These are phyloP conservation scores for Pandemis heparana DNA, from an alignment of 2,888 invertebrate species.

Conservation along the genomic window DNA sequence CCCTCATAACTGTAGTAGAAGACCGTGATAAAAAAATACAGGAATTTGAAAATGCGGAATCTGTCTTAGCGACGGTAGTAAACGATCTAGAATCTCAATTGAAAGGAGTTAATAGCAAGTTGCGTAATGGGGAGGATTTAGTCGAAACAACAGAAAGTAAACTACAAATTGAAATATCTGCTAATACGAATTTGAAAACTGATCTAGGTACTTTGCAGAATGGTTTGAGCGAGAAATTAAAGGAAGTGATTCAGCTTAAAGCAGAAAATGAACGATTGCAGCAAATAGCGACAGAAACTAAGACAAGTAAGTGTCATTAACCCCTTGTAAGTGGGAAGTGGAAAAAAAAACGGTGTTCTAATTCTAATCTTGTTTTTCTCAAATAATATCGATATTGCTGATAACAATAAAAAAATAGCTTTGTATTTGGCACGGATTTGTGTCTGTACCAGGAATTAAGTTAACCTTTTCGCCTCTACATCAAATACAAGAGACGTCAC, in stretches of 20 bases:
- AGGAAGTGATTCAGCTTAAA: neutral
- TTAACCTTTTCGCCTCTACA: too few relatives aligned
- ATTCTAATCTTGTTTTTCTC: too few relatives aligned
- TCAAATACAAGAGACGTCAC: too few relatives aligned
- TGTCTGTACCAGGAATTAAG: too few relatives aligned
- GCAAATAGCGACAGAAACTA: neutral
- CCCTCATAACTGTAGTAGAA: constrained; percentile 16
- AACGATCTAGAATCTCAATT: constrained; percentile 13
- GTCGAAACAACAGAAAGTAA: constrained; percentile 1
- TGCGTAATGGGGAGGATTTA: neutral
- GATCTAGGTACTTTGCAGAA: constrained; percentile 12
- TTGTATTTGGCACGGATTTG: too few relatives aligned
- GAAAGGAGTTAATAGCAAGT: neutral
- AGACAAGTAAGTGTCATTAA: neutral
- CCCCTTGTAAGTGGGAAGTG: too few relatives aligned
- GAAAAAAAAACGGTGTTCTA: too few relatives aligned
- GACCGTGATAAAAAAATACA: constrained; percentile 19
- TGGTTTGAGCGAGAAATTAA: constrained; percentile 8
- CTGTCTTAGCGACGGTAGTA: neutral
- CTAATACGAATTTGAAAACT: constrained; percentile 11
- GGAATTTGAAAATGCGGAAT: constrained; percentile 17
- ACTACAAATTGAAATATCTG: neutral
- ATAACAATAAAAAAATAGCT: too few relatives aligned
- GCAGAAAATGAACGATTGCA: constrained; percentile 12
- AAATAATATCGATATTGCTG: too few relatives aligned